These are phyloP conservation scores for Drosophila mayaguana DNA, from an alignment of 2,888 invertebrate genomes.

Conservation along the genomic window DNA sequence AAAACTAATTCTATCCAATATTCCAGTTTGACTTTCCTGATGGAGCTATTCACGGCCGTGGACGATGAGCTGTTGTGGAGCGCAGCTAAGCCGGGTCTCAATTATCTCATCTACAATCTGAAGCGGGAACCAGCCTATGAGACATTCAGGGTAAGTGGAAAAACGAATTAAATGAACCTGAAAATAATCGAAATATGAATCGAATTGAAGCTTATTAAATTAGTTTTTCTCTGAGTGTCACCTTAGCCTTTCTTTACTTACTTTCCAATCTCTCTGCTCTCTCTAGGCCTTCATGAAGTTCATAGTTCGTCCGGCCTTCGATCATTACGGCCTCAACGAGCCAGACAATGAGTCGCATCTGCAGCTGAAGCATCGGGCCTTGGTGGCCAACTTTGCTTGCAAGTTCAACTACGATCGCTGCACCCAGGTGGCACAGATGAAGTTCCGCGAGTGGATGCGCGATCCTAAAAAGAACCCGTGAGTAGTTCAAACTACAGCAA, in stretches of 20 bases:
- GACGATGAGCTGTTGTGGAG: conserved; percentile 88
- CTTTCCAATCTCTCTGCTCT: neutral
- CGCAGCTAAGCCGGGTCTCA: conserved; percentile 87
- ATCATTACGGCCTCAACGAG: conserved; percentile 86
- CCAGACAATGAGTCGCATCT: conserved; percentile 86
- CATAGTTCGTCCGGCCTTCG: conserved; percentile 84
- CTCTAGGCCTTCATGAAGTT: conserved; percentile 84
- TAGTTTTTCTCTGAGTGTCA: neutral
- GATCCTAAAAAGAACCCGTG: conserved; percentile 86
- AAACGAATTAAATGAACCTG: neutral
- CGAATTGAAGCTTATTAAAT: too few relatives aligned
- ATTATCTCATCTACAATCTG: conserved; percentile 87
- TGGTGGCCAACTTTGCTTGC: conserved; percentile 87
- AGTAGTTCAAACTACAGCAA: conserved; percentile 48
- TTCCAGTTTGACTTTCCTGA: conserved; percentile 85
- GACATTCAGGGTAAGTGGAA: conserved; percentile 86
- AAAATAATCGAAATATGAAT: neutral
- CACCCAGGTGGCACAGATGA: conserved; percentile 85
- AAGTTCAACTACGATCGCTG: conserved; percentile 86
- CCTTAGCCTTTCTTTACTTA: neutral
- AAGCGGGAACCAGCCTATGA: conserved; percentile 87
- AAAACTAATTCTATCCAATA: neutral
- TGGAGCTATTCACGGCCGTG: conserved; percentile 85
- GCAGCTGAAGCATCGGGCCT: conserved; percentile 86
- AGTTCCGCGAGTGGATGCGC: conserved; percentile 86